Conservation (phyloP, 2,113 vertebrate genomes). For the Turdus rufiventris region DNA sequence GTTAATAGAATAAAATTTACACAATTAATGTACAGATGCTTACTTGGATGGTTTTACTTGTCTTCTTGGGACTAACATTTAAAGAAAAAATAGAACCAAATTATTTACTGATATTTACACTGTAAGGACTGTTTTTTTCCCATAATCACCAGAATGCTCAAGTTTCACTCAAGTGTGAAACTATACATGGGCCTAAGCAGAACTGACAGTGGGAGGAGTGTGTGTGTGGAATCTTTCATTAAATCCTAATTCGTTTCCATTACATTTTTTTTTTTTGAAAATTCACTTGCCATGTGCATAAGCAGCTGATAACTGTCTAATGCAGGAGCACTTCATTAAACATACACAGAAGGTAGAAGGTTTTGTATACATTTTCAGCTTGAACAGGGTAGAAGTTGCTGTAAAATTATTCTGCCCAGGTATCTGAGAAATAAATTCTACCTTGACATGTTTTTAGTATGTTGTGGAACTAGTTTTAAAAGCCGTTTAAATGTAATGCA, state of each 20-base stretch:
- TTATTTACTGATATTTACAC: not conserved
- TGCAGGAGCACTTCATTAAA: not conserved
- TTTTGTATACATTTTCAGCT: not conserved
- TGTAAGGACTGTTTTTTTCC: not conserved
- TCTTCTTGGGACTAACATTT: not conserved
- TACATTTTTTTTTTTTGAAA: not conserved
- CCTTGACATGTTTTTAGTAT: not conserved
- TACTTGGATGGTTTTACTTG: not conserved
- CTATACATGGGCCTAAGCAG: not conserved
- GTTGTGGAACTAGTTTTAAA: not conserved
- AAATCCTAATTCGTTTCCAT: not conserved
- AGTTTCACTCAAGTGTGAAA: not conserved
- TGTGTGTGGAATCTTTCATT: not conserved
- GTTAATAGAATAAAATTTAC: not conserved
- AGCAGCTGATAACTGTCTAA: not conserved
- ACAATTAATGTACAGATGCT: not conserved
- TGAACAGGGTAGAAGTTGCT: not conserved
- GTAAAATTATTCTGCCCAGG: not conserved
- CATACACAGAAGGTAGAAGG: not conserved
- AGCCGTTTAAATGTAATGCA: not conserved
- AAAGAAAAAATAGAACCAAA: not conserved
- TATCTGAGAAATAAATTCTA: not conserved
- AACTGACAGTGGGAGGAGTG: not conserved
- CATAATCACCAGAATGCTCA: not conserved
- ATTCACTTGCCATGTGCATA: not conserved